Base-by-base conservation (phyloP, 2,888 invertebrate genomes). In the Siphonodentalium dalli region DNA sequence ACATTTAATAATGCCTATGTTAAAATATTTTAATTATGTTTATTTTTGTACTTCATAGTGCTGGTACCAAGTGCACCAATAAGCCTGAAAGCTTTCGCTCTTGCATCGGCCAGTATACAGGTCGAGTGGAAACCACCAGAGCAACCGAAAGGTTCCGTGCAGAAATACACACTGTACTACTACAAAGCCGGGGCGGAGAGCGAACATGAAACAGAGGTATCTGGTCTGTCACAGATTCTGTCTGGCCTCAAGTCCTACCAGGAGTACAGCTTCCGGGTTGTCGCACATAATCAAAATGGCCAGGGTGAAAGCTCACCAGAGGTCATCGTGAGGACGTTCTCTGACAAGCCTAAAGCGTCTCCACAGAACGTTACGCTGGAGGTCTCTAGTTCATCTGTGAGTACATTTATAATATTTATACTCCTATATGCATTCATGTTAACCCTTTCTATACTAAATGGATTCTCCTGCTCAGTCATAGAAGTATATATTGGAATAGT, bases 281-380 rank as follows among this genome's bases (percentile, higher is more conserved):
- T 90, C 57, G 90, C 87, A 6, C 74, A 74, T 58, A 82, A 83
- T 53, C 66, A 74, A 23, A 91, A 92, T 72, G 93, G 92, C 23
- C 87, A 88, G 50, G 92, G 92, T 1, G 87, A 88, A 54, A 87
- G 88, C 27, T 89, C 90, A 2, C 87, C 88, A 63, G 90, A 92
- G 80, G 86, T 90, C 43, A 82, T 85, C 35, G 87, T 89, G 0
- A 85, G 88, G 66, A 98, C 96, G 1, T 89, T 87, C 65, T 89
- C 92, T 41, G 91, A 69, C 34, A 58, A 63, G 7, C 71, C 74
- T 1, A 63, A 61, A n/a, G 70, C 63, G n/a, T 42, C 94, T 13
- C 98, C 98, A 0, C 87, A 86, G 61, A 95, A 96, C 83, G 88
- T 97, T 39, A 89, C 90, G 0, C 85, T 92, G 2, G 90, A 91